phyloP scores from a whole-genome alignment of 2,113 vertebrate genomes.

The Prionailurus viverrinus region DNA sequence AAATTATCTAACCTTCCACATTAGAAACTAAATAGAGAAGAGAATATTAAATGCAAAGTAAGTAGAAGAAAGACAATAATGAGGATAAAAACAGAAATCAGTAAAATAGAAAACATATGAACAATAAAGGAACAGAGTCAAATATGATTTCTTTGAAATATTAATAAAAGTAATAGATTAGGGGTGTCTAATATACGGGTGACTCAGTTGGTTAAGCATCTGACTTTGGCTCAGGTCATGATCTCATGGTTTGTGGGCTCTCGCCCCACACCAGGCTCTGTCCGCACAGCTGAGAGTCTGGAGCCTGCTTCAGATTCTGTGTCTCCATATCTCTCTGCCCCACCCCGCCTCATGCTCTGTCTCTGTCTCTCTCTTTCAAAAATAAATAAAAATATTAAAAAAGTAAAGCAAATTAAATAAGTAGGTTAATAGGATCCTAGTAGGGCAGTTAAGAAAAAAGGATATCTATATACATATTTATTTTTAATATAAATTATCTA shows the following conservation, averaged over 20 bases:
- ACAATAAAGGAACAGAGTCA: not conserved
- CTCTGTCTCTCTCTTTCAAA: no score
- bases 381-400: no score
- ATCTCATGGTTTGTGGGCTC: no score
- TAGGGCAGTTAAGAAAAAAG: not conserved
- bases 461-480: not conserved
- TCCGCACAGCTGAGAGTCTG: no score
- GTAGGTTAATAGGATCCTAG: not conserved
- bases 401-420: not conserved
- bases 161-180: constrained; percentile 4
- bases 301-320: no score
- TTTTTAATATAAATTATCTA: not conserved
- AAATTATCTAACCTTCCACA: not conserved
- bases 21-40: not conserved
- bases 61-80: not conserved
- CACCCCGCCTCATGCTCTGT: no score
- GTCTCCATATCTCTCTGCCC: no score
- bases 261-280: no score
- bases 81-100: not conserved
- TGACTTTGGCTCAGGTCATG: no score
- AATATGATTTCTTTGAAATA: constrained; percentile 27
- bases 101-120: constrained; percentile 5
- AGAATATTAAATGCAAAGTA: not conserved
- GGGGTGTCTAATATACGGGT: no score
- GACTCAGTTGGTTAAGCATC: no score